Conservation (phyloP, 2,113 vertebrate species). For the Tychaedon coryphoeus region DNA sequence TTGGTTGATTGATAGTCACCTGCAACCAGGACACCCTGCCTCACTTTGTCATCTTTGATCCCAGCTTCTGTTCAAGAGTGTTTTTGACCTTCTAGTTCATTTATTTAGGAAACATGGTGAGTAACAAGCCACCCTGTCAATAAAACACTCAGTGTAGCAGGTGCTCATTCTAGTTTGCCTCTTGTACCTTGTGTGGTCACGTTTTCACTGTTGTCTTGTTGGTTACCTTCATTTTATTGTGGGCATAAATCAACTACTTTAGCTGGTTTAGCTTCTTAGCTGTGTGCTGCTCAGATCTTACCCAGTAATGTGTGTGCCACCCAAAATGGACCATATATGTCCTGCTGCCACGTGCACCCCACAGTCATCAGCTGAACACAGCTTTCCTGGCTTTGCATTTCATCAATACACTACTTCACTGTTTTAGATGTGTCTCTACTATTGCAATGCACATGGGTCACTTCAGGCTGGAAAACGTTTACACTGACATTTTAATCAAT, state of each 20-base stretch:
- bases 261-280: not conserved
- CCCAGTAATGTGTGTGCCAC: too few relatives aligned
- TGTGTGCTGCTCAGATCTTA: not conserved
- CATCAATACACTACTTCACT: not conserved
- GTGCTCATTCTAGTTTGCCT: not conserved
- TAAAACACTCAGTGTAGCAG: not conserved
- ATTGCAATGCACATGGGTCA: accelerated
- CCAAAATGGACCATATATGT: not conserved
- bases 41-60: not conserved
- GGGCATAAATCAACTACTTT: not conserved
- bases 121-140: not conserved
- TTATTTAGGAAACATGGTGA: not conserved
- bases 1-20: not conserved
- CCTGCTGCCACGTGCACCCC: accelerated
- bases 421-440: not conserved
- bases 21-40: not conserved
- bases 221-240: not conserved
- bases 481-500: not conserved
- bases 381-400: not conserved
- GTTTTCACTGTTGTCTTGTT: not conserved
- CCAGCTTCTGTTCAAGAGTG: not conserved
- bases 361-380: not conserved
- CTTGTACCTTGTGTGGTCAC: not conserved
- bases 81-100: not conserved
- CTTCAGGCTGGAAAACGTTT: not conserved